phyloP scores from a whole-genome alignment of 2,113 vertebrate species.

The Chloebia gouldiae region DNA sequence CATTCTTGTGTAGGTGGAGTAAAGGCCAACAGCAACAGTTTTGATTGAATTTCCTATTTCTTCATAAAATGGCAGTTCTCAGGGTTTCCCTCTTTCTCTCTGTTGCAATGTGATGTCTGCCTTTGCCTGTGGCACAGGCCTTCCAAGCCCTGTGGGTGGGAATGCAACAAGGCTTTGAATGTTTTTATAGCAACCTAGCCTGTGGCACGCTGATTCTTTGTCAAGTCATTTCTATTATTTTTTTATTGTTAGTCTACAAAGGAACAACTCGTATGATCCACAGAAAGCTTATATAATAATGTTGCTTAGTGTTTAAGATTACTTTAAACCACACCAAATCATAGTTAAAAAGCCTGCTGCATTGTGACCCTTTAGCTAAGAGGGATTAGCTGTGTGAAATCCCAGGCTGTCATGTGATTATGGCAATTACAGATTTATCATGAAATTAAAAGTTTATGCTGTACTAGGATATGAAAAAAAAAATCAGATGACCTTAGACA shows the following conservation, averaged over 20 bases:
- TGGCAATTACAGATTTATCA: conserved; percentile 71
- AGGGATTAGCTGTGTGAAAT: conserved; percentile 67
- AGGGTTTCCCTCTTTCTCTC: background rate
- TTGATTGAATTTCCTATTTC: conserved; percentile 25
- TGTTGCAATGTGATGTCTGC: conserved; percentile 11
- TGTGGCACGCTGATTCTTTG: conserved; percentile 66
- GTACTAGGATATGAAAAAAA: background rate
- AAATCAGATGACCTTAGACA: conserved; percentile 51
- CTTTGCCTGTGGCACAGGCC: conserved; percentile 23
- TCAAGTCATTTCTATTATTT: conserved; percentile 62
- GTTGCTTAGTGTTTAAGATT: conserved; percentile 52
- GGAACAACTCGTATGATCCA: background rate
- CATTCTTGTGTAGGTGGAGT: background rate
- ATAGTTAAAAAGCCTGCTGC: conserved; percentile 48
- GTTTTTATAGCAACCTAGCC: conserved; percentile 73
- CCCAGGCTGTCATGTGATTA: conserved; percentile 72
- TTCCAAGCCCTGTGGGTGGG: conserved; percentile 41
- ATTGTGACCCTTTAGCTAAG: conserved; percentile 59
- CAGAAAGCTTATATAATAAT: conserved; percentile 56
- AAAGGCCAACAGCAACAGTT: background rate
- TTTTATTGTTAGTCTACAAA: conserved; percentile 41
- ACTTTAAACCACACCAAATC: conserved; percentile 41
- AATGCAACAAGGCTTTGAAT: conserved; percentile 64
- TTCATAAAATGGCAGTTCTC: conserved; percentile 47
- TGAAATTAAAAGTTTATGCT: conserved; percentile 65